Evolutionary conservation across 2,797 vertebrate genomes (phyloP), one percentile per base, ranked within the genome.

Genomic region (Crax fasciolata): DNA sequence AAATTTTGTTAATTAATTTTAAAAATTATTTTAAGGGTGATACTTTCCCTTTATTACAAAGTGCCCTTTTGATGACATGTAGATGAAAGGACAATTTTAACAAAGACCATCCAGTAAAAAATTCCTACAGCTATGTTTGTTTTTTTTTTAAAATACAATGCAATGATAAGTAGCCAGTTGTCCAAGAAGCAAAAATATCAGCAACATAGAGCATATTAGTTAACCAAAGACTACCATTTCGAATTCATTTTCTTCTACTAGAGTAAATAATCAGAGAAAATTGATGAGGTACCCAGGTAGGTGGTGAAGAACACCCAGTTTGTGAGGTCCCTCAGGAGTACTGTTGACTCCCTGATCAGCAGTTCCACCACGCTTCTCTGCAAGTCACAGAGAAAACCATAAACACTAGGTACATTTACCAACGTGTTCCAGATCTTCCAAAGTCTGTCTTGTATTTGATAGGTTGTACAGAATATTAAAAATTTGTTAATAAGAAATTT

Each of bases 31-130:
- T 84, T 92, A 62, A 87, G 68, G 23, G 35, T 73, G 30, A 44
- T 73, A 44, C 19, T 14, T 78, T 81, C n/a, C 38, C n/a, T 84
- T 90, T 72, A 41, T 32, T 70, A 72, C 21, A 79, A 72, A 70
- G 41, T 75, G n/a, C 23, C 71, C 25, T 84, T 93, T 70, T 46
- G 71, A 84, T 91, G 52, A 67, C 63, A 82, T 87, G 93, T 77
- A 95, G 86, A 93, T 78, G 65, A 90, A 94, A 93, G 44, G 30
- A 78, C 30, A 54, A 61, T 75, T 81, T 84, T 75, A 95, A 87
- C 88, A 85, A 73, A 81, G 84, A 32, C 52, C 1, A 6, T 41
- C 51, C 39, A 63, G 52, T 39, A 76, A 52, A 86, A 72, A 9
- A 8, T 4, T 58, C 5, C 57, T 67, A 13, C 17, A 63, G 27